phyloP scores from a whole-genome alignment of 2,797 vertebrate genomes.

The Sebastes jordani region DNA sequence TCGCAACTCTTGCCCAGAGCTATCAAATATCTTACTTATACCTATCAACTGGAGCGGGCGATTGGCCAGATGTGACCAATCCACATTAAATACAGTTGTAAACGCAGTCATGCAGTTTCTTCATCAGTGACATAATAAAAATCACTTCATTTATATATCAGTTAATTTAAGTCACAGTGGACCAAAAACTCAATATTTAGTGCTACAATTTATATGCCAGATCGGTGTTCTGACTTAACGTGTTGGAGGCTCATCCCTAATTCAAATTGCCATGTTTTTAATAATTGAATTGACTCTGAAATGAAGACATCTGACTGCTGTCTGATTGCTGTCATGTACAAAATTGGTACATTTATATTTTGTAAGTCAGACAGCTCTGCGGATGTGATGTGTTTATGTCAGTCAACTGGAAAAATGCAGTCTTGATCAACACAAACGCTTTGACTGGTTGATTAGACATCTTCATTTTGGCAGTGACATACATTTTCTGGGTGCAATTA shows the following conservation, averaged over 20 bases:
- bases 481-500: neutral
- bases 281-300: neutral
- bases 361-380: neutral
- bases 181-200: neutral
- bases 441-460: neutral
- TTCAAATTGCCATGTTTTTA: neutral
- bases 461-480: neutral
- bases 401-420: neutral
- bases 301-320: neutral
- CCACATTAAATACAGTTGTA: neutral
- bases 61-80: neutral
- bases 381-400: neutral
- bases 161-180: neutral
- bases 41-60: neutral
- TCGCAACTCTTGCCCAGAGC: neutral
- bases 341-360: neutral
- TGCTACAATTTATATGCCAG: neutral
- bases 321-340: neutral
- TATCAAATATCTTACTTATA: no score
- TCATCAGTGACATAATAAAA: neutral
- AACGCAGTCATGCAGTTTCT: neutral
- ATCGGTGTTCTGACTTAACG: neutral
- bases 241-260: neutral
- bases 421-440: neutral
- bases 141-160: neutral